These are phyloP conservation scores for Parotocinclus haroldoi DNA, from an alignment of 2,797 vertebrate genomes.

Conservation along the genomic window DNA sequence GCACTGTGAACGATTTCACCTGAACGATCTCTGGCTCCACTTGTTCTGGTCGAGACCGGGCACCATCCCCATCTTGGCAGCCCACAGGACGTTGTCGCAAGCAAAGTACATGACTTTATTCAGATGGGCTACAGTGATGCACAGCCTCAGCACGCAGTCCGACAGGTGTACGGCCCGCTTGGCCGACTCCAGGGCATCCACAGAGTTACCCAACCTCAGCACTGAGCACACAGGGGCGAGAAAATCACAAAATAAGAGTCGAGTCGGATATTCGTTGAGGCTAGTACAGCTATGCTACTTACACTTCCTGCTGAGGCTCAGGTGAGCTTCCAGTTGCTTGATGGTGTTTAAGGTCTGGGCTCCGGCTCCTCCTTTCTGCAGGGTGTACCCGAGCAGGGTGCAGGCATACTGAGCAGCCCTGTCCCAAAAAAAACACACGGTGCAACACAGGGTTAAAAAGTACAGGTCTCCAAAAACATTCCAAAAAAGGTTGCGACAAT, in stretches of 20 bases:
- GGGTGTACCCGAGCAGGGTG: conserved; percentile 74
- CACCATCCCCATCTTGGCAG: conserved; percentile 75
- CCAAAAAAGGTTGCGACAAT: too few species aligned
- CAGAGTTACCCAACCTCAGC: conserved; percentile 84
- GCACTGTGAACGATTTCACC: conserved; percentile 61
- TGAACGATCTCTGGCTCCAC: conserved; percentile 88
- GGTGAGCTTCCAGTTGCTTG: conserved; percentile 81
- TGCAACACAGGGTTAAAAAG: too few species aligned
- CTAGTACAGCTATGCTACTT: too few species aligned
- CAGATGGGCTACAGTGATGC: conserved; percentile 86
- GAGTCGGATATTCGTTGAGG: too few species aligned
- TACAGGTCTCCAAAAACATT: too few species aligned
- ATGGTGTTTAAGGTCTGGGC: conserved; percentile 63
- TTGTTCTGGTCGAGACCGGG: conserved; percentile 79
- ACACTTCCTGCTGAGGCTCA: conserved; percentile 88
- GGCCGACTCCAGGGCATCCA: conserved; percentile 83
- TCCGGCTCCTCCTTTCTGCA: conserved; percentile 72
- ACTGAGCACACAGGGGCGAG: conserved; percentile 62
- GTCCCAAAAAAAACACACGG: background rate
- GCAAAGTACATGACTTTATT: conserved; percentile 89
- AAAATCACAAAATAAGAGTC: background rate
- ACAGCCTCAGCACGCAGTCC: conserved; percentile 85
- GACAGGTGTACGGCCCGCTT: conserved; percentile 86
- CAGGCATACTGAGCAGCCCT: conserved; percentile 91
- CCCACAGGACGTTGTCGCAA: conserved; percentile 92